Conservation (phyloP, 2,888 invertebrate genomes). For the Hypena proboscidalis region DNA sequence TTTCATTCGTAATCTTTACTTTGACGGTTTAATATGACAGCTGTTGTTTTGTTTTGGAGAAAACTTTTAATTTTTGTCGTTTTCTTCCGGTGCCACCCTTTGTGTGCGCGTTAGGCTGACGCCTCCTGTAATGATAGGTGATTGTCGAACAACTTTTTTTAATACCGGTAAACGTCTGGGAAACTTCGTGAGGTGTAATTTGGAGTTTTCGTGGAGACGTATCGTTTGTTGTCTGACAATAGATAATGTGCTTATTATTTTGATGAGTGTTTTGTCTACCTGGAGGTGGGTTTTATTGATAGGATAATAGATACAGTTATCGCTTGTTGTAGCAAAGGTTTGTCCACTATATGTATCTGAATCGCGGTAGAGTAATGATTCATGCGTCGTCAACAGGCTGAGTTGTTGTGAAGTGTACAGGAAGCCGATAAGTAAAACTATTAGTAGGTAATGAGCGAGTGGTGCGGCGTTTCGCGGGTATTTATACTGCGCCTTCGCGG, state of each 20-base stretch:
- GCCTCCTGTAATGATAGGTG: slow-evolving; percentile 81
- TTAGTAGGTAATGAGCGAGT: slow-evolving; percentile 79
- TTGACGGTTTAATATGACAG: slow-evolving; percentile 84
- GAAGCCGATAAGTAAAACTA: slow-evolving; percentile 79
- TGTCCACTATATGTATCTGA: slow-evolving; percentile 26
- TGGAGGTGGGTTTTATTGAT: slow-evolving; percentile 47
- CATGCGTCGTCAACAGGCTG: slow-evolving; percentile 43
- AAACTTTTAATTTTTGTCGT: slow-evolving; percentile 83
- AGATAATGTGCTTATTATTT: slow-evolving; percentile 70
- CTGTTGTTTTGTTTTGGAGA: slow-evolving; percentile 81
- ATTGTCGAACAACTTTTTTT: slow-evolving; percentile 74
- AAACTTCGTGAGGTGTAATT: slow-evolving; percentile 74
- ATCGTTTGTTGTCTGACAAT: slow-evolving; percentile 60
- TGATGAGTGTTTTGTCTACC: slow-evolving; percentile 65
- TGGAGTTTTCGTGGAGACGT: slow-evolving; percentile 67
- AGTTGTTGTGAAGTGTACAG: slow-evolving; percentile 62
- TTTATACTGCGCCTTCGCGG: slow-evolving; percentile 81
- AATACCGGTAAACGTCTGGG: slow-evolving; percentile 67
- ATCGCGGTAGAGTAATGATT: slow-evolving; percentile 35
- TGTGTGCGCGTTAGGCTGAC: slow-evolving; percentile 70
- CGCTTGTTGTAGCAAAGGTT: slow-evolving; percentile 30
- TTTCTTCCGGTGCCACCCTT: slow-evolving; percentile 73
- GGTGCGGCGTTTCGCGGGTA: slow-evolving; percentile 75
- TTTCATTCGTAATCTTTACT: slow-evolving; percentile 84
- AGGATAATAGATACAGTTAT: slow-evolving; percentile 33